A percentile compares a stretch with the other conserved stretches of the same genome.
These are phyloP conservation scores for Ctenochaetus hawaiiensis DNA, from an alignment of 2,797 vertebrate genomes.

Conservation along the genomic window DNA sequence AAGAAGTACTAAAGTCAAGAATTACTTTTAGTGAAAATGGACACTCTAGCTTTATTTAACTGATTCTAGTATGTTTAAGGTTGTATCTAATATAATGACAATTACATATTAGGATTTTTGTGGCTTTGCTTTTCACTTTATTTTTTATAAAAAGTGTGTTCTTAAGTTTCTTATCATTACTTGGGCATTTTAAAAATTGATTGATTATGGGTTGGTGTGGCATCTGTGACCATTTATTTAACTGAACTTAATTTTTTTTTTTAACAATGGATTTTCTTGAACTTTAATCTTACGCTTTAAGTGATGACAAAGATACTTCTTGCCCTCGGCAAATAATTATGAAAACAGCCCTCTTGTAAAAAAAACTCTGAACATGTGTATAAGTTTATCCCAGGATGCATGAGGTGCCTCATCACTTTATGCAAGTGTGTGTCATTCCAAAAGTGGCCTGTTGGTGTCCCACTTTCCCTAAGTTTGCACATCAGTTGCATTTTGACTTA, in stretches of 20 bases:
- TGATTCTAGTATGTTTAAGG: background rate
- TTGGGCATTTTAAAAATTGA: background rate
- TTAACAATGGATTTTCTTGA: too few species aligned
- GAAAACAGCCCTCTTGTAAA: background rate
- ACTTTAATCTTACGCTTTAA: too few species aligned
- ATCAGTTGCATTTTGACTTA: constrained; percentile 1
- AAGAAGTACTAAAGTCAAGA: too few species aligned
- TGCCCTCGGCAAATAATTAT: background rate
- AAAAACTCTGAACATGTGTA: background rate
- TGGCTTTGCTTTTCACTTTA: background rate
- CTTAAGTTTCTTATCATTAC: too few species aligned
- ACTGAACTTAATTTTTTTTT: background rate
- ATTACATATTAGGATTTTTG: background rate
- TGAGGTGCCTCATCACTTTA: background rate
- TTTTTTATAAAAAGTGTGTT: background rate
- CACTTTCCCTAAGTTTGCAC: background rate
- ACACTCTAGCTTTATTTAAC: background rate
- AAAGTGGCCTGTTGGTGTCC: constrained; percentile 1
- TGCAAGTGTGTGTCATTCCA: background rate
- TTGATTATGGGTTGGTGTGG: background rate
- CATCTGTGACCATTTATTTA: background rate
- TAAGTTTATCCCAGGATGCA: background rate
- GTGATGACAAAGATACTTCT: background rate
- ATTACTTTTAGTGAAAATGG: too few species aligned
- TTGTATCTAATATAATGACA: background rate